Conservation (phyloP, 2,113 vertebrate genomes). For the Nymphicus hollandicus region DNA sequence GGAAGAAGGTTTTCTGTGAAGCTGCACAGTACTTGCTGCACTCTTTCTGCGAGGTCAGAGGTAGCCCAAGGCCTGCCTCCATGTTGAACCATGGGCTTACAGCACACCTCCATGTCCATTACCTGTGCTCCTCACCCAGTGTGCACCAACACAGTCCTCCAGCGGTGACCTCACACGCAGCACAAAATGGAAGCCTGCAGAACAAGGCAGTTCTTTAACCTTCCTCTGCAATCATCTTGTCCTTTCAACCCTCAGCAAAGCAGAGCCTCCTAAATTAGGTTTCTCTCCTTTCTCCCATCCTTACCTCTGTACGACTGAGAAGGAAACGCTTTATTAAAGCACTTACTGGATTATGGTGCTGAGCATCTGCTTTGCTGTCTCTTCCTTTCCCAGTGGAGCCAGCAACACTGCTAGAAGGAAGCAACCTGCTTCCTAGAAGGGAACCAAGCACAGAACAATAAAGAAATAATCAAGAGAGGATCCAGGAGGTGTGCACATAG, state of each 20-base stretch:
- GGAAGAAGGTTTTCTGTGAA: background rate
- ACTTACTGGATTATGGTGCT: slow-evolving; percentile 64
- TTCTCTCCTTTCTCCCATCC: background rate
- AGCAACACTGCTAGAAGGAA: slow-evolving; percentile 56
- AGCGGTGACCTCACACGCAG: slow-evolving; percentile 51
- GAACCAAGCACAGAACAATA: slow-evolving; percentile 51
- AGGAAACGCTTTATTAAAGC: background rate
- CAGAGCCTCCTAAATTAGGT: background rate
- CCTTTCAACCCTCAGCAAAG: background rate
- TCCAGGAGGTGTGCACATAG: background rate
- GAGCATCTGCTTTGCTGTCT: slow-evolving; percentile 55
- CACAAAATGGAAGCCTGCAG: slow-evolving; percentile 65
- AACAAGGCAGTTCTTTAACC: slow-evolving; percentile 58
- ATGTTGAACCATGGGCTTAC: background rate
- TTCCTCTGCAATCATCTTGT: background rate
- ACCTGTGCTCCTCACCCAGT: slow-evolving; percentile 31
- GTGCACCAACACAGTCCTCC: slow-evolving; percentile 1
- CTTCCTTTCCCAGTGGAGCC: slow-evolving; percentile 54
- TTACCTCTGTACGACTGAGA: background rate
- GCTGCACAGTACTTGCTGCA: background rate
- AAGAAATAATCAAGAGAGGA: slow-evolving; percentile 12
- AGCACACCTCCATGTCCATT: background rate
- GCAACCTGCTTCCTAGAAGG: slow-evolving; percentile 66
- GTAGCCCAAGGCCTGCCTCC: background rate
- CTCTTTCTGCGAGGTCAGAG: background rate